Evolutionary conservation across 64 coral and sea anemone genomes (phyloP).

Genomic region (Trachythela sp.): DNA sequence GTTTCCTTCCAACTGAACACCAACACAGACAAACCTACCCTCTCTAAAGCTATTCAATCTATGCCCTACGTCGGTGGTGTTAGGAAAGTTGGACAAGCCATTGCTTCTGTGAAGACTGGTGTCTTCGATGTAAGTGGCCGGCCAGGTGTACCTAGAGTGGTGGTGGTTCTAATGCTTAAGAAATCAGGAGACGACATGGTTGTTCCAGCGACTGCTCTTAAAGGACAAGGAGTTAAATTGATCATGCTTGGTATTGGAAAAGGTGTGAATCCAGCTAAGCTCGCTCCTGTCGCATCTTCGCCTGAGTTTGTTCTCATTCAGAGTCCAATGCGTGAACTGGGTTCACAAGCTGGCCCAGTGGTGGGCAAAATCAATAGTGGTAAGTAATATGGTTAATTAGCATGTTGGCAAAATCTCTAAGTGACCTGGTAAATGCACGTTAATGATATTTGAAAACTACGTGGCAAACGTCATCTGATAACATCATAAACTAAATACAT

Average conservation of each 20-base stretch:
- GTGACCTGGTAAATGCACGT: no score
- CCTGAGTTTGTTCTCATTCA: neutral
- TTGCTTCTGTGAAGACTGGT: neutral
- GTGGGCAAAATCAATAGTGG: constrained; percentile 1
- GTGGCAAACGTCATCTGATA: no score
- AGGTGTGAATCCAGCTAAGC: neutral
- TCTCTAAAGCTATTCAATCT: neutral
- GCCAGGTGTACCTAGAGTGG: neutral
- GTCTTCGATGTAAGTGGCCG: neutral
- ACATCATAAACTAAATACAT: no score
- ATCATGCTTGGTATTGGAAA: neutral
- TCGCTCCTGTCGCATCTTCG: neutral
- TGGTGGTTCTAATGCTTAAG: neutral
- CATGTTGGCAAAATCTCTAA: neutral
- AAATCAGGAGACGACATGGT: neutral
- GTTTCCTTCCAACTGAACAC: neutral
- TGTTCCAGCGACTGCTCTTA: neutral
- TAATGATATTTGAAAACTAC: no score
- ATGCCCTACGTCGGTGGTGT: neutral
- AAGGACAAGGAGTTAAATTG: neutral
- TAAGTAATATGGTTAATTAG: neutral
- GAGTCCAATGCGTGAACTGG: neutral
- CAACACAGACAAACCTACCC: neutral
- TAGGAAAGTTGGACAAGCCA: neutral
- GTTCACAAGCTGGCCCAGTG: neutral